Conservation (phyloP, 2,113 vertebrate genomes). For the Orthochromis indermauri region DNA sequence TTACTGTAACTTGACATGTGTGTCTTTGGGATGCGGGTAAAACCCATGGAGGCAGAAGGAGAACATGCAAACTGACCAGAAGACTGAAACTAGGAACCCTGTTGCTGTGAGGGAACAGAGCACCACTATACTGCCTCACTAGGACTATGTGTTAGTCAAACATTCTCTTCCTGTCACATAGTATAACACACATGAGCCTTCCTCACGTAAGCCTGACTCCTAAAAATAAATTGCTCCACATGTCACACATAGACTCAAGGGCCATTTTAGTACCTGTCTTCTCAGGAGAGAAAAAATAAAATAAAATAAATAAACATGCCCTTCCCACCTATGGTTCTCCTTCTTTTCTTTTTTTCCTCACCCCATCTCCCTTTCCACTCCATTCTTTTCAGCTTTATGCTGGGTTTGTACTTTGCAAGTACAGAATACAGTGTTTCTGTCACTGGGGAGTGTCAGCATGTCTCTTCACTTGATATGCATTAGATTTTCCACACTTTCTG, state of each 20-base stretch:
- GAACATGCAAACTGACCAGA: neutral
- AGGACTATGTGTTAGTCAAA: neutral
- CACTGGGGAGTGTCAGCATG: constrained; percentile 39
- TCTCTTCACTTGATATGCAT: constrained; percentile 65
- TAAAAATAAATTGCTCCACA: neutral
- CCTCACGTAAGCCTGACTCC: neutral
- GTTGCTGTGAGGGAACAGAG: neutral
- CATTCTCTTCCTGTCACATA: neutral
- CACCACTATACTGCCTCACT: neutral
- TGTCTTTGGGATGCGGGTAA: neutral
- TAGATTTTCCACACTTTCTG: constrained; percentile 55
- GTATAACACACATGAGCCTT: neutral
- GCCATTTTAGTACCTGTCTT: neutral
- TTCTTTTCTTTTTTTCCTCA: neutral
- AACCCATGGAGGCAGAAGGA: neutral
- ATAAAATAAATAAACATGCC: neutral
- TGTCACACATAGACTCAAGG: neutral
- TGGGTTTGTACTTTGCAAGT: constrained; percentile 37
- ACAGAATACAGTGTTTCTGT: constrained; percentile 28
- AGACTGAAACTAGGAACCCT: neutral
- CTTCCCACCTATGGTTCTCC: neutral
- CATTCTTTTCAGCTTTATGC: constrained; percentile 21
- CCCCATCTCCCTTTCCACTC: neutral
- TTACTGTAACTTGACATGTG: neutral
- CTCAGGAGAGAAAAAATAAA: neutral